Conservation (phyloP, 2,113 vertebrate species). For the Protobothrops flavoviridis region DNA sequence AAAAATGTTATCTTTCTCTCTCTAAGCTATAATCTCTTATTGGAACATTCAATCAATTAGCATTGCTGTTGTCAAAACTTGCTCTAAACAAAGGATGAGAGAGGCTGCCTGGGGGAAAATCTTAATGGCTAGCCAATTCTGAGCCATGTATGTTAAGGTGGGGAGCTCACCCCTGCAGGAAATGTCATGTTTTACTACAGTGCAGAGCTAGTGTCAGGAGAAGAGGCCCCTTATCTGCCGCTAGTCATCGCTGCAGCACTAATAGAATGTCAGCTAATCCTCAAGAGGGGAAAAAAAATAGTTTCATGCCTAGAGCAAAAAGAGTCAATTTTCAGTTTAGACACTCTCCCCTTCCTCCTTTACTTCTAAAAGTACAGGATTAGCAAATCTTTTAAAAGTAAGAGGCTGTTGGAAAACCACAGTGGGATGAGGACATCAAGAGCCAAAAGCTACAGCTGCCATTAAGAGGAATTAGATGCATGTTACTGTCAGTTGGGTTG, state of each 20-base stretch:
- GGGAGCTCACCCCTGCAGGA: constrained; percentile 66
- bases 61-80: constrained; percentile 78
- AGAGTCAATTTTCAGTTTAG: constrained; percentile 26
- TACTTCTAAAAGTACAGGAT: background rate
- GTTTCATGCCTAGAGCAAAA: constrained; percentile 6
- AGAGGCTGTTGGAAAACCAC: background rate
- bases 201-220: constrained; percentile 48
- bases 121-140: constrained; percentile 37
- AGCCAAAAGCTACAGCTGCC: background rate
- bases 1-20: constrained; percentile 62
- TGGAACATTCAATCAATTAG: constrained; percentile 80
- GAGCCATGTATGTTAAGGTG: constrained; percentile 40
- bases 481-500: background rate
- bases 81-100: constrained; percentile 67
- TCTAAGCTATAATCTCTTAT: constrained; percentile 70
- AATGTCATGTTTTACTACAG: constrained; percentile 55
- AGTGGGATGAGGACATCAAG: background rate
- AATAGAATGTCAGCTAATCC: constrained; percentile 55
- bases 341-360: constrained; percentile 15
- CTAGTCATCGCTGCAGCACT: constrained; percentile 51
- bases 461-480: background rate
- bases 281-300: constrained; percentile 10
- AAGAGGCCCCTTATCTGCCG: constrained; percentile 51
- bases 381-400: constrained; percentile 9
- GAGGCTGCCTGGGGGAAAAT: constrained; percentile 50